These are phyloP conservation scores for Cryptoprocta ferox DNA, from an alignment of 2,797 vertebrate genomes.

Conservation along the genomic window DNA sequence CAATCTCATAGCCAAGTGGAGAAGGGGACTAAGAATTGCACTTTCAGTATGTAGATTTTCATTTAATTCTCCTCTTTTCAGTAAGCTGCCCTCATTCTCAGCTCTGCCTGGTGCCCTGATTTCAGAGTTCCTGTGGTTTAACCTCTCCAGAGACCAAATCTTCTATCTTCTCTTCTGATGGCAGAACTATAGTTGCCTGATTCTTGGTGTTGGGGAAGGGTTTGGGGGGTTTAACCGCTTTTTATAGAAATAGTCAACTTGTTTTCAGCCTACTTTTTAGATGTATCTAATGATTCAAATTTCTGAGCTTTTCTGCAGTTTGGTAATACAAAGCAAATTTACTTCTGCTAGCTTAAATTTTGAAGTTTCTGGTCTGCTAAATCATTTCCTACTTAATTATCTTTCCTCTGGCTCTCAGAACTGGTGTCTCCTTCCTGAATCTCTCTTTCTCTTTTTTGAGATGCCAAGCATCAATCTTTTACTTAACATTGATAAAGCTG, in stretches of 20 bases:
- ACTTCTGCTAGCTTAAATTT: background rate
- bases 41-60: background rate
- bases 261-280: background rate
- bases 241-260: background rate
- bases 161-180: background rate
- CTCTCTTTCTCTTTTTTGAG: background rate
- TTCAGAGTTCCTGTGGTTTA: background rate
- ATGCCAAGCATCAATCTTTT: background rate
- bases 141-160: background rate
- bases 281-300: background rate
- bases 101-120: background rate
- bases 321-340: background rate
- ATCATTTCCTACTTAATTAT: conserved; percentile 11
- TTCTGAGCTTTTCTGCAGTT: background rate
- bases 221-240: background rate
- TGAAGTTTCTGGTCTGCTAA: background rate
- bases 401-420: background rate
- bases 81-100: background rate
- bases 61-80: background rate
- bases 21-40: background rate
- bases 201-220: background rate
- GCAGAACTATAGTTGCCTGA: background rate
- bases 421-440: background rate
- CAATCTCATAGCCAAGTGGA: background rate
- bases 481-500: background rate